Percentiles rank a stretch among this genome's conserved stretches.
These are phyloP conservation scores for Callosobruchus maculatus DNA, from an alignment of 2,888 invertebrate genomes.

Conservation along the genomic window DNA sequence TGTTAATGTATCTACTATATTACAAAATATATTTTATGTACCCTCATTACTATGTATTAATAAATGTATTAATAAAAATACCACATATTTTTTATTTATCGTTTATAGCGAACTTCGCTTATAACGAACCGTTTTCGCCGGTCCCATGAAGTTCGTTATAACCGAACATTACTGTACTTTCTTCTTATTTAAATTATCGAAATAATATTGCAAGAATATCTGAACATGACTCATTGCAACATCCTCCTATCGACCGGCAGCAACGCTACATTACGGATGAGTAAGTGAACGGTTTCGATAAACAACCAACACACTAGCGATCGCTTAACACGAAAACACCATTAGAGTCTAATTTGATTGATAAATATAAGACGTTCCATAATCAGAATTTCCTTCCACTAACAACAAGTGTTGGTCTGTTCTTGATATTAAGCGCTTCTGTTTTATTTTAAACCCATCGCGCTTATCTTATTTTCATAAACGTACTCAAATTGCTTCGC, in stretches of 20 bases:
- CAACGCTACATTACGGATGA: background rate
- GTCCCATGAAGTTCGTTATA: too few species aligned
- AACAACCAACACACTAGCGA: conserved; percentile 7
- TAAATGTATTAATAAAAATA: too few species aligned
- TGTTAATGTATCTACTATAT: too few species aligned
- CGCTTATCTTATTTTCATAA: conserved; percentile 16
- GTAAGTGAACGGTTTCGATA: conserved; percentile 1
- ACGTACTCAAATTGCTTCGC: background rate
- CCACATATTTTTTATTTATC: too few species aligned
- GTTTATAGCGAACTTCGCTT: too few species aligned
- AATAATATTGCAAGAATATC: background rate
- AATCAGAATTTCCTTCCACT: conserved; percentile 21
- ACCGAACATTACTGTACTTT: too few species aligned
- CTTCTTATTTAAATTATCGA: background rate
- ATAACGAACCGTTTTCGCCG: too few species aligned
- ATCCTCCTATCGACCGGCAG: background rate
- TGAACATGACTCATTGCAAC: background rate
- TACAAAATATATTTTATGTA: too few species aligned
- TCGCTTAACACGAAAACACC: conserved; percentile 19
- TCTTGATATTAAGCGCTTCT: conserved; percentile 26
- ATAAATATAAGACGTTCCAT: conserved; percentile 18
- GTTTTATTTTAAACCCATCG: conserved; percentile 27
- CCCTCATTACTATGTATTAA: too few species aligned
- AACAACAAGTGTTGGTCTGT: conserved; percentile 29
- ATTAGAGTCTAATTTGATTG: conserved; percentile 23